Conservation (phyloP, 35 echinoderm and acorn worm species). For the Ptychodera flava region DNA sequence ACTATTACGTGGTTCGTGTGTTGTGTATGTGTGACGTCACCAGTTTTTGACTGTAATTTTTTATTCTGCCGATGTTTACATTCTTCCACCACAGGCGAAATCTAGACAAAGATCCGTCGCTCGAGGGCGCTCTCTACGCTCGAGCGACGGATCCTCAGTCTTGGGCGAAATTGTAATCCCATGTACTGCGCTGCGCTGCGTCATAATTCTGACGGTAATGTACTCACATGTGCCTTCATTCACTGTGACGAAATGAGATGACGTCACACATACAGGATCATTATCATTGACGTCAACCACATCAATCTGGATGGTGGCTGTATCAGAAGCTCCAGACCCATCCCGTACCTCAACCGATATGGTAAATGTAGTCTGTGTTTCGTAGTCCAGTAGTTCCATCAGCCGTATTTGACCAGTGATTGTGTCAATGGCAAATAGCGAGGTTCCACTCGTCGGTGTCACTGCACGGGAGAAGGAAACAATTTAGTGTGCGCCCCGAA, state of each 20-base stretch:
- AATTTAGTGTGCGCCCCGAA: too few species aligned
- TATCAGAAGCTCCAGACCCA: slow-evolving; percentile 17
- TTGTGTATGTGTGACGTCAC: too few species aligned
- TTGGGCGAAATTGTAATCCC: too few species aligned
- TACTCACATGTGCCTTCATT: not conserved
- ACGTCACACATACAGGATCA: not conserved
- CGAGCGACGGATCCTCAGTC: too few species aligned
- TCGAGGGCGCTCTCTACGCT: too few species aligned
- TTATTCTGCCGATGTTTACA: too few species aligned
- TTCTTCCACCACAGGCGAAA: too few species aligned
- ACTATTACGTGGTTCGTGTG: too few species aligned
- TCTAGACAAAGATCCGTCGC: too few species aligned
- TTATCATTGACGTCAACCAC: not conserved
- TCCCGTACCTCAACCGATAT: slow-evolving; percentile 65
- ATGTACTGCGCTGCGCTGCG: too few species aligned
- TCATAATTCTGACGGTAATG: too few species aligned
- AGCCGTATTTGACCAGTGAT: slow-evolving; percentile 68
- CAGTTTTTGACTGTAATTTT: too few species aligned
- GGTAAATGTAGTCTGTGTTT: slow-evolving; percentile 35
- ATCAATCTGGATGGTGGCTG: not conserved
- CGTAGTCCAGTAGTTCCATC: slow-evolving; percentile 49
- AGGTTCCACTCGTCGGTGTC: not conserved
- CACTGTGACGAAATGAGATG: not conserved
- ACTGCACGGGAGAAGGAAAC: not conserved
- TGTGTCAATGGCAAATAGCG: not conserved